A percentile compares a stretch with the other conserved stretches of the same genome.
These are phyloP conservation scores for Muntiacus reevesi DNA, from an alignment of 2,113 vertebrate genomes.

Conservation along the genomic window DNA sequence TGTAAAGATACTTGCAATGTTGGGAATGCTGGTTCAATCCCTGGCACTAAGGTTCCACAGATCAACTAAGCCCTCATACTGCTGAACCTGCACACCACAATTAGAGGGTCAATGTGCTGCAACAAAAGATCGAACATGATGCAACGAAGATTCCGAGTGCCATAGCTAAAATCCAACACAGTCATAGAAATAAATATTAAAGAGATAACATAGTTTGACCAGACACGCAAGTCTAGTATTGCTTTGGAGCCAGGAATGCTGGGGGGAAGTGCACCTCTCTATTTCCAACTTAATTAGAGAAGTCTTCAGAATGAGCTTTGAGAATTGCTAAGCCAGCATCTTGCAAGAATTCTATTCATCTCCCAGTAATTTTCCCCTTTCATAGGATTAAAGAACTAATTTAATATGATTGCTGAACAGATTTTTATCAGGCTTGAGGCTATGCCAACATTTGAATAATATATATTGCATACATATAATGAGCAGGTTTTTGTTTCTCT, in stretches of 20 bases:
- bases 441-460: constrained; percentile 11
- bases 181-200: background rate
- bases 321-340: constrained; percentile 5
- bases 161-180: background rate
- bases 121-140: rapidly evolving
- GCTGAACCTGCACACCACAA: background rate
- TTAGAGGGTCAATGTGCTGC: background rate
- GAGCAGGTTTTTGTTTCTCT: constrained; percentile 32
- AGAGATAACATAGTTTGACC: background rate
- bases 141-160: background rate
- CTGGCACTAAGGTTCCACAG: background rate
- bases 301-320: constrained; percentile 16
- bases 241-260: background rate
- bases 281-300: constrained; percentile 19
- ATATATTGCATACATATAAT: constrained; percentile 2
- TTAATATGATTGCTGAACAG: constrained; percentile 22
- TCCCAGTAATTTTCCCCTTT: background rate
- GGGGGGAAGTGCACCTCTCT: background rate
- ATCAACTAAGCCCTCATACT: background rate
- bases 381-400: constrained; percentile 10
- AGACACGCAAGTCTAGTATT: background rate
- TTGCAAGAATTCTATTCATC: constrained; percentile 31
- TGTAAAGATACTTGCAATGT: background rate
- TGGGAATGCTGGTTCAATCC: background rate
- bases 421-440: constrained; percentile 33